Evolutionary conservation across 2,113 vertebrate genomes (phyloP).

Genomic region (Pelecanoides urinatrix): DNA sequence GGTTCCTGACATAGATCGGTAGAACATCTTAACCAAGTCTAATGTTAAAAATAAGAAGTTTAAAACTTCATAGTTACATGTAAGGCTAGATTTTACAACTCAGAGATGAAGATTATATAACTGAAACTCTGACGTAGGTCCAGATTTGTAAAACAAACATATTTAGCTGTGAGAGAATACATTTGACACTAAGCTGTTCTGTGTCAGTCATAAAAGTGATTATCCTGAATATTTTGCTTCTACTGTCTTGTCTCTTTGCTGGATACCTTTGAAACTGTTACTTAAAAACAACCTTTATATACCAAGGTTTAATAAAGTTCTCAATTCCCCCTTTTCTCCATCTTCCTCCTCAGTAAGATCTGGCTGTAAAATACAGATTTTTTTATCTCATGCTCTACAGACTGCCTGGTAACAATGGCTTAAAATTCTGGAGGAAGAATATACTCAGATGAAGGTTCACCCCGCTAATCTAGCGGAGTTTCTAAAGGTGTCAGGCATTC

Average conservation of each 20-base stretch:
- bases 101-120: not conserved
- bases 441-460: not conserved
- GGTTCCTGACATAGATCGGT: not conserved
- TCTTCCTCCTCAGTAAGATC: not conserved
- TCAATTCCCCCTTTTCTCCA: not conserved
- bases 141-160: not conserved
- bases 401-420: not conserved
- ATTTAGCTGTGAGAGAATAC: not conserved
- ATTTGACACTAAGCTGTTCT: not conserved
- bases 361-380: not conserved
- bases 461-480: not conserved
- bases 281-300: not conserved
- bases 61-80: not conserved
- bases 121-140: not conserved
- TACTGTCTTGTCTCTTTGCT: not conserved
- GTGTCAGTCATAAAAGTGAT: not conserved
- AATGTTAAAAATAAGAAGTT: not conserved
- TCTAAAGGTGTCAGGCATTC: not conserved
- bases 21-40: not conserved
- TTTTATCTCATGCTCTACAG: not conserved
- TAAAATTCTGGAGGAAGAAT: not conserved
- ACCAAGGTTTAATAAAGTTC: not conserved
- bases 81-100: not conserved
- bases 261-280: not conserved
- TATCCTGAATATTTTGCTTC: not conserved